Evolutionary conservation across 2,797 vertebrate species (phyloP), one percentile per base, ranked within the genome.

Genomic region (Sebastes aleutianus): DNA sequence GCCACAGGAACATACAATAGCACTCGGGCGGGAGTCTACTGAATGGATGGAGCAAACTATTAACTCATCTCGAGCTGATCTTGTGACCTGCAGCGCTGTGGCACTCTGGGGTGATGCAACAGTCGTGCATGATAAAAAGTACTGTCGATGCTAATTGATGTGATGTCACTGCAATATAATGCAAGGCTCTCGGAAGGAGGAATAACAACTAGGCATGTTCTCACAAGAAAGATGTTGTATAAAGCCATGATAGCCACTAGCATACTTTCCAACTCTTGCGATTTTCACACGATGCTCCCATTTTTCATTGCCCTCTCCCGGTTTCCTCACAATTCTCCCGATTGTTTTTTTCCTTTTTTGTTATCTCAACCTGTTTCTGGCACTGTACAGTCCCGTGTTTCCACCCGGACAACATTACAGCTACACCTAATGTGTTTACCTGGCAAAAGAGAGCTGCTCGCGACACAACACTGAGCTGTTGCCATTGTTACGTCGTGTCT

Each of bases 1-100:
- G 74, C 71, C 67, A 84, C 65, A 27, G 63, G 76, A 87, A 58
- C 70, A 9, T 43, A 64, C 47, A 67, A 29, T 7, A 6, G 72
- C 34, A 13, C 70, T 63, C 47, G 24, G 20, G 27, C 22, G 11
- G 54, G 14, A 36, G 56, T n/a, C 54, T 8, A 9, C 20, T 3
- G 67, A 47, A 53, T 22, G 39, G 27, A 32, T 66, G 50, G 31
- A 36, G 53, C 24, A 59, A 22, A 29, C 47, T 9, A 63, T 71
- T 27, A 76, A 32, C 76, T 84, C 70, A 24, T 76, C 81, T 54
- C 13, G 4, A 24, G 36, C 59, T 69, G 62, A 71, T 43, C 59
- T 47, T 47, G 61, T 27, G 57, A 57, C 66, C 69, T 50, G 61
- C 70, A 54, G 29, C 0, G 10, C 68, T 27, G 61, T 24, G 53